A percentile compares a stretch with the other conserved stretches of the same genome.
Evolutionary conservation across 1,140 invertebrate genomes (phyloP).

Genomic region (Magallana gigas): DNA sequence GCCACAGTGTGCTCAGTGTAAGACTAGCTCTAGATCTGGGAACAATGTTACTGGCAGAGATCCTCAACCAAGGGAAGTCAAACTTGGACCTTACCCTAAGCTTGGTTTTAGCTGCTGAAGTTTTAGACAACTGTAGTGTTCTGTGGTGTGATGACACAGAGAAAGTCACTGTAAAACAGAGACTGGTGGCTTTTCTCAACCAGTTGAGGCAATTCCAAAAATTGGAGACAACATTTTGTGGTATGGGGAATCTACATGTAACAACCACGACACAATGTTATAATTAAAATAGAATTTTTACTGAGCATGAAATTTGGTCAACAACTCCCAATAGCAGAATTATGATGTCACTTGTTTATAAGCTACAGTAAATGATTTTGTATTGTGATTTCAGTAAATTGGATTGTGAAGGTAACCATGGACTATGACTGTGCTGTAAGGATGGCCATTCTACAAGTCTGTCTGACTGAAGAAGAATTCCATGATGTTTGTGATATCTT

Average conservation of each 20-base stretch:
- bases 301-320: no score
- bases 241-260: background rate
- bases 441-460: background rate
- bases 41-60: background rate
- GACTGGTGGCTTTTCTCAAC: background rate
- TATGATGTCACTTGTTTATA: no score
- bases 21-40: conserved; percentile 1
- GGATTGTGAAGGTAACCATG: background rate
- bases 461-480: conserved; percentile 6
- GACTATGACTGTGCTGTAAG: background rate
- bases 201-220: background rate
- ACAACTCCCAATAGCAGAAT: no score
- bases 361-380: no score
- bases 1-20: background rate
- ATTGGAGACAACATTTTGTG: background rate
- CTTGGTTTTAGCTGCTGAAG: background rate
- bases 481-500: background rate
- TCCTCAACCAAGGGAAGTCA: background rate
- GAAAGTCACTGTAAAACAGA: background rate
- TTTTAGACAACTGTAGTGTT: background rate
- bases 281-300: no score
- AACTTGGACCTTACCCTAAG: background rate
- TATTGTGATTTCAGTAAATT: background rate
- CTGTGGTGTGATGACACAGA: background rate
- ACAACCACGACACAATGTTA: no score